Conservation (phyloP, 2,888 invertebrate species). For the Lydus trimaculatus region DNA sequence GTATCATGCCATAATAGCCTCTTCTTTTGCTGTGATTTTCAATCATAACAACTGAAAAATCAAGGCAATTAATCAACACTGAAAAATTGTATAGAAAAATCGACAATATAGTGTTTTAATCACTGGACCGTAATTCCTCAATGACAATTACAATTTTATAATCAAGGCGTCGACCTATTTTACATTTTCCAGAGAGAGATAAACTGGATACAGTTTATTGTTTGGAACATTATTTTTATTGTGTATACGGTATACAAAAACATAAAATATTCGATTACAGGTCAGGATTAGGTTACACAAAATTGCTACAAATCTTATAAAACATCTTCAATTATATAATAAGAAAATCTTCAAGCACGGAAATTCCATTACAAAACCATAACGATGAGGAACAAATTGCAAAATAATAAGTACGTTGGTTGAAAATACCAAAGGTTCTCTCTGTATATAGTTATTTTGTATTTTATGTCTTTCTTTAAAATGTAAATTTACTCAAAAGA, state of each 20-base stretch:
- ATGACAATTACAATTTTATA: conserved; percentile 21
- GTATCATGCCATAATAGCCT: neutral
- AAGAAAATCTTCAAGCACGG: neutral
- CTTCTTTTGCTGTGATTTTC: neutral
- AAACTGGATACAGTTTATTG: conserved; percentile 11
- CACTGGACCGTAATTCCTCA: conserved; percentile 23
- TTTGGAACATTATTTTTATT: conserved; percentile 6
- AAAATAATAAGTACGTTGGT: neutral
- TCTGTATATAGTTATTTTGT: neutral
- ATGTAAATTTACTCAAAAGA: neutral
- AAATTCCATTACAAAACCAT: neutral
- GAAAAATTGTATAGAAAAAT: conserved; percentile 11
- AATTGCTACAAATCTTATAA: neutral
- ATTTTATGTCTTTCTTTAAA: neutral
- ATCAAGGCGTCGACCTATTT: conserved; percentile 24
- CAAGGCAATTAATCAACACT: neutral
- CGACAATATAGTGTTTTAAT: conserved; percentile 20
- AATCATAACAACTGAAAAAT: neutral
- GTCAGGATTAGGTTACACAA: neutral
- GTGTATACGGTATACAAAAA: conserved; percentile 5
- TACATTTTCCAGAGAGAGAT: conserved; percentile 10
- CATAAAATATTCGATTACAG: neutral
- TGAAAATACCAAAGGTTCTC: neutral
- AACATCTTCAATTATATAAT: neutral
- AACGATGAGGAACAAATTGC: neutral